Evolutionary conservation across 2,797 vertebrate species (phyloP), one percentile per base, ranked within the genome.

Genomic region (Petrocephalus schoutedeni): DNA sequence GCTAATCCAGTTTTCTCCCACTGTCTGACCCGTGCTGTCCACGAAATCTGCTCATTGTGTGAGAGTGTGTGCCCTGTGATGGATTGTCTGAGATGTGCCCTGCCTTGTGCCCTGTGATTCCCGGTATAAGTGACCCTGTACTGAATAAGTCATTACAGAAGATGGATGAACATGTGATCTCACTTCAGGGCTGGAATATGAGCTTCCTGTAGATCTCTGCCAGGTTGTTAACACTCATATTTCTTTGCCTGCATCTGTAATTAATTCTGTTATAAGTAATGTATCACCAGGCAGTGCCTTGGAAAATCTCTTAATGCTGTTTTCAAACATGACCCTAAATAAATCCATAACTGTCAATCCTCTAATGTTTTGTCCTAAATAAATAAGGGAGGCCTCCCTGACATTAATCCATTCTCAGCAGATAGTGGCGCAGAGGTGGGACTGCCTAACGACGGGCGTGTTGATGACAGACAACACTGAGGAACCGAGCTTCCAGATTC

Each of bases 171-270:
- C 19, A 49, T 80, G 74, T 80, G 74, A 49, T 28, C 74, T 80
- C 41, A 80, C 57, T 45, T 71, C 7, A 80, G 64, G 61, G 61
- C 45, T 86, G 54, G 87, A 85, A 54, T 87, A 88, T 89, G 41
- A 89, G 67, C 67, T 86, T 64, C 74, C 41, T 49, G 74, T 49
- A 49, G 16, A 80, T 80, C 41, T n/a, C 36, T 49, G 74, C 41
- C 74, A 49, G 41, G 74, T 80, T 49, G 74, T 49, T 49, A 49
- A 49, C 16, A 80, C 2, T 80, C 74, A 80, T 49, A 80, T 80
- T 80, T 80, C 41, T 49, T 80, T 49, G 74, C 19, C 74, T 49
- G 36, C 74, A 80, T 80, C 74, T 80, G 74, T 21, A 6, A 49
- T 77, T 77, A 45, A 45, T 49, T 41, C 41, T 77, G 19, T 49